A percentile compares a stretch with the other conserved stretches of the same genome.
phyloP scores from a whole-genome alignment of 2,888 invertebrate species.

The Tyria jacobaeae region DNA sequence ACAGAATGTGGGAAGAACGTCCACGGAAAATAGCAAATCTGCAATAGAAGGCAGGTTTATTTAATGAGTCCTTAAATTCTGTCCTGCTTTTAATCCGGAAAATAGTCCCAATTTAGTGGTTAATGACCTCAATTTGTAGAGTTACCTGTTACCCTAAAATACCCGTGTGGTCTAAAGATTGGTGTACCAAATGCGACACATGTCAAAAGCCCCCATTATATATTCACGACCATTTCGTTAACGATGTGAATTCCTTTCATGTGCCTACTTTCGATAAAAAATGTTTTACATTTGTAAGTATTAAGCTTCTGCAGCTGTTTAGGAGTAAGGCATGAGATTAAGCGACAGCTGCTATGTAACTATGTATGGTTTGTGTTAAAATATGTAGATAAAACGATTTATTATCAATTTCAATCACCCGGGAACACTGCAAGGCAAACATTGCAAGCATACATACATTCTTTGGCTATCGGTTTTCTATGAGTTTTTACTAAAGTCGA shows the following conservation, averaged over 20 bases:
- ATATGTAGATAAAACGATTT: too few relatives aligned
- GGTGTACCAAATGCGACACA: conserved; percentile 8
- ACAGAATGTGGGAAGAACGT: too few relatives aligned
- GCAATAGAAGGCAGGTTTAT: too few relatives aligned
- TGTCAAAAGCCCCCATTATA: conserved; percentile 43
- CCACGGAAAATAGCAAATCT: too few relatives aligned
- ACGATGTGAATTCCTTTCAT: conserved; percentile 49
- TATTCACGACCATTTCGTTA: conserved; percentile 48
- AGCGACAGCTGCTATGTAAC: conserved; percentile 21
- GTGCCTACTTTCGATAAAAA: conserved; percentile 56
- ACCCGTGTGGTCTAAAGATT: conserved; percentile 6
- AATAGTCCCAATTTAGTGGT: neutral
- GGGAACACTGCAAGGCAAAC: too few relatives aligned
- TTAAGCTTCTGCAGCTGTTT: conserved; percentile 36
- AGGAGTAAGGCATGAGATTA: conserved; percentile 14
- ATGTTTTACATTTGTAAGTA: conserved; percentile 55
- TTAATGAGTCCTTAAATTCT: too few relatives aligned
- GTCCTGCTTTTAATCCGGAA: too few relatives aligned
- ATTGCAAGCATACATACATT: too few relatives aligned
- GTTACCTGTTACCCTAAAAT: conserved; percentile 5
- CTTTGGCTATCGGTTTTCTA: too few relatives aligned
- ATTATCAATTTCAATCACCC: too few relatives aligned
- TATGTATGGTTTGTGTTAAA: neutral
- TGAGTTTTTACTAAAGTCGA: too few relatives aligned
- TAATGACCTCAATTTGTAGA: neutral